Conservation (phyloP, 2,888 invertebrate species). For the Amphipoea lucens region DNA sequence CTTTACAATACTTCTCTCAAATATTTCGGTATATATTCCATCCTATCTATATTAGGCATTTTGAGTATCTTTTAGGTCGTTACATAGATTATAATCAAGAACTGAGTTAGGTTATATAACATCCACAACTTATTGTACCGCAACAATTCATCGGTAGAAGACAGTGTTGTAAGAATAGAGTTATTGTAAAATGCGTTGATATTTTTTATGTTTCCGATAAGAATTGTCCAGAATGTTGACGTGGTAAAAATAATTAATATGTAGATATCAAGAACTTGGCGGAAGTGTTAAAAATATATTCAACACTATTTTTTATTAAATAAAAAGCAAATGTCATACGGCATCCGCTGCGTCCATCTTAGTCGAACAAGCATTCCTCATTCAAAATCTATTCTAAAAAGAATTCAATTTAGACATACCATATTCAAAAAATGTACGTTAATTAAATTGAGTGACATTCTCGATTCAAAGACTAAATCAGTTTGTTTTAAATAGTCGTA, state of each 20-base stretch:
- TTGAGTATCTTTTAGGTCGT: not conserved
- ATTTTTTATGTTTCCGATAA: not conserved
- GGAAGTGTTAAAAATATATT: slow-evolving; percentile 36
- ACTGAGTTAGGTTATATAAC: not conserved
- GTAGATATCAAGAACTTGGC: not conserved
- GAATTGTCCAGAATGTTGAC: not conserved
- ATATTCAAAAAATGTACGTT: slow-evolving; percentile 52
- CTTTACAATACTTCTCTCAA: not conserved
- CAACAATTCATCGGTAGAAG: not conserved
- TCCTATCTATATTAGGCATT: not conserved
- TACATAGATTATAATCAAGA: not conserved
- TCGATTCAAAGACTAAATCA: slow-evolving; percentile 37
- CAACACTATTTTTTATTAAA: slow-evolving; percentile 30
- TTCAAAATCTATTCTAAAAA: slow-evolving; percentile 46
- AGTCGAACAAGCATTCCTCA: slow-evolving; percentile 47
- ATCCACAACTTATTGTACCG: not conserved
- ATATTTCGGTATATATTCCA: not conserved
- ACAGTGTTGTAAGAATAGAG: not conserved
- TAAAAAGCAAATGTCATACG: slow-evolving; percentile 42
- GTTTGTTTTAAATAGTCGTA: slow-evolving; percentile 33
- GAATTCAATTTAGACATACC: slow-evolving; percentile 50
- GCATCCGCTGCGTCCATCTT: slow-evolving; percentile 44
- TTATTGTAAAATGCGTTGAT: not conserved
- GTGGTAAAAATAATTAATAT: slow-evolving; percentile 2
- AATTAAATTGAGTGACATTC: slow-evolving; percentile 57